Conservation (phyloP, 2,113 vertebrate genomes). For the Tinamus guttatus region DNA sequence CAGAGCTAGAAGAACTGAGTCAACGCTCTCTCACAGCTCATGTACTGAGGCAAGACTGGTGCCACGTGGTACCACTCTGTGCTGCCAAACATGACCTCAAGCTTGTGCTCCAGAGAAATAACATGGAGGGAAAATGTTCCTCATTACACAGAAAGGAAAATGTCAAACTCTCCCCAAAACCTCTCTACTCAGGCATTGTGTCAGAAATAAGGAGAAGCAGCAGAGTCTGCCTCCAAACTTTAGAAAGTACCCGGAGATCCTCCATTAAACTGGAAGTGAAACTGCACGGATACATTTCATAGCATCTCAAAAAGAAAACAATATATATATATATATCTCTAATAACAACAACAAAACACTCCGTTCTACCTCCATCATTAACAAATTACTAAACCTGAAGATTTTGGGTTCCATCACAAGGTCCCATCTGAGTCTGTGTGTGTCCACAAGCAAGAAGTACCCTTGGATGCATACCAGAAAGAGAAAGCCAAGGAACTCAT, state of each 20-base stretch:
- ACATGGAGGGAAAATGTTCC: not conserved
- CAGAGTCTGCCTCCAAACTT: not conserved
- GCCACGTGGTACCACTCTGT: not conserved
- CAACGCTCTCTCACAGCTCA: not conserved
- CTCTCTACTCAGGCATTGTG: not conserved
- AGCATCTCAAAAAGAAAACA: not conserved
- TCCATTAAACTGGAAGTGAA: fast-evolving
- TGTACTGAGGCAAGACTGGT: not conserved
- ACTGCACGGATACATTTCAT: not conserved
- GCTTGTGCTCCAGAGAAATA: not conserved
- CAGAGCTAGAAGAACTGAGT: not conserved
- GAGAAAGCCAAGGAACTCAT: not conserved
- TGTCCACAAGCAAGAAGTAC: not conserved
- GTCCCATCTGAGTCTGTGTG: not conserved
- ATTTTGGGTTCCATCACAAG: not conserved
- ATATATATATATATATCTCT: no score
- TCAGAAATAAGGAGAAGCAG: not conserved
- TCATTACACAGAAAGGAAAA: not conserved
- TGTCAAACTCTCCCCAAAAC: not conserved
- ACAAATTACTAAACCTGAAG: not conserved
- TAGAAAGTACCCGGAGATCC: not conserved
- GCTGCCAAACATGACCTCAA: not conserved
- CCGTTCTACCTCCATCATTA: not conserved
- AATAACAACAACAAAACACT: not conserved
- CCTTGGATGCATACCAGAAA: not conserved